Percentiles rank a stretch among this genome's conserved stretches.
phyloP scores from a whole-genome alignment of 2,888 invertebrate species.

The Eupithecia pulchellata region DNA sequence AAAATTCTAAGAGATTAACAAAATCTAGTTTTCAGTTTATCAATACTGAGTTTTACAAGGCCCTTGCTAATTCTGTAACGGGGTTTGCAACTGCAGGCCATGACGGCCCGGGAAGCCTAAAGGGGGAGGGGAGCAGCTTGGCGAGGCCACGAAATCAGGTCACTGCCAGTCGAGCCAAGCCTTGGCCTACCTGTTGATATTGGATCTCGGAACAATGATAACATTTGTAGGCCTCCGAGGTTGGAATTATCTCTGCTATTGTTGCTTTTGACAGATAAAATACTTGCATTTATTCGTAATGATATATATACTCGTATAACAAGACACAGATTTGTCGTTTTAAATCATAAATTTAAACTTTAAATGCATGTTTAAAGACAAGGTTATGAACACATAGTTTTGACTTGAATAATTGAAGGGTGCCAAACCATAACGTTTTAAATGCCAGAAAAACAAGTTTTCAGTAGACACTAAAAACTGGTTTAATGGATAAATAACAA shows the following conservation, averaged over 20 bases:
- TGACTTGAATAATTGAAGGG: too few relatives aligned
- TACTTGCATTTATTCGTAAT: neutral
- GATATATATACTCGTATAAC: neutral
- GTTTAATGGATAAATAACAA: too few relatives aligned
- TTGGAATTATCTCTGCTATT: neutral
- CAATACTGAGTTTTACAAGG: neutral
- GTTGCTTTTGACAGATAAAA: neutral
- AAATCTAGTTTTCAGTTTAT: neutral
- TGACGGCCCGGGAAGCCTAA: conserved; percentile 11
- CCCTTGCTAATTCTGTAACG: neutral
- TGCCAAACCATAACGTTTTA: too few relatives aligned
- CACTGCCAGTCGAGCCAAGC: conserved; percentile 64
- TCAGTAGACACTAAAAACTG: too few relatives aligned
- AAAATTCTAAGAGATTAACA: neutral
- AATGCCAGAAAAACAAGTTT: too few relatives aligned
- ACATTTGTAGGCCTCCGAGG: conserved; percentile 12
- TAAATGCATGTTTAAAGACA: too few relatives aligned
- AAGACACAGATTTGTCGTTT: neutral
- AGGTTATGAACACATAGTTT: too few relatives aligned
- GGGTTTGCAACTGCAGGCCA: conserved; percentile 14
- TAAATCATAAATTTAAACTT: too few relatives aligned
- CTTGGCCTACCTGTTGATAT: conserved; percentile 77
- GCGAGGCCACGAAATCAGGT: conserved; percentile 68
- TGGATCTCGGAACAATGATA: conserved; percentile 31
- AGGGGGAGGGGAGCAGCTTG: conserved; percentile 31